phyloP scores from a whole-genome alignment of 2,797 vertebrate species.

The Galaxias olidus region DNA sequence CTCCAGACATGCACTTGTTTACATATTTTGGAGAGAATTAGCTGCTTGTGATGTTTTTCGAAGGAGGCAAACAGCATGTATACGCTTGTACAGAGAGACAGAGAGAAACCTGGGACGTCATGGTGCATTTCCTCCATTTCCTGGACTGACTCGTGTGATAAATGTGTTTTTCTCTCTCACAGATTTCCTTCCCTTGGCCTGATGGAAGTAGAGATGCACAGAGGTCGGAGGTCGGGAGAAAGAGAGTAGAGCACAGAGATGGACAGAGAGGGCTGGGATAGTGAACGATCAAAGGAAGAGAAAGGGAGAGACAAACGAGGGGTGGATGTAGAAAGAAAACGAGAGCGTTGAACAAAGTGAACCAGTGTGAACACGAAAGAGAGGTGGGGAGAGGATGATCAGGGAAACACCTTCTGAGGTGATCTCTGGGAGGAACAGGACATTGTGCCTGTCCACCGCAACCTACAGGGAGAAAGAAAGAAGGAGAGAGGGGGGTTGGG shows the following conservation, averaged over 20 bases:
- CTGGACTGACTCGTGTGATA: slow-evolving; percentile 40
- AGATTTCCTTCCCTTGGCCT: slow-evolving; percentile 37
- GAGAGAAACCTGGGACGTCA: background rate
- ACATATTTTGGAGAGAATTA: slow-evolving; percentile 25
- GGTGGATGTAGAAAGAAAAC: slow-evolving; percentile 16
- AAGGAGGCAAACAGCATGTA: slow-evolving; percentile 11
- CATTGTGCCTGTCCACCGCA: too few species aligned
- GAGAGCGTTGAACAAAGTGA: background rate
- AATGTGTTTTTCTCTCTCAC: slow-evolving; percentile 34
- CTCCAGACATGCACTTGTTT: background rate
- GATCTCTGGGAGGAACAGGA: too few species aligned
- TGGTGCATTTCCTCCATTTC: slow-evolving; percentile 26
- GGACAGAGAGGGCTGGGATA: background rate
- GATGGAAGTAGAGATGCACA: slow-evolving; percentile 27
- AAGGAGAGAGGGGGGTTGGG: background rate
- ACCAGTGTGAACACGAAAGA: too few species aligned
- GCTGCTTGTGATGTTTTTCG: background rate
- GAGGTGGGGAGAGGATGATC: too few species aligned
- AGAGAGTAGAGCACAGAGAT: slow-evolving; percentile 14
- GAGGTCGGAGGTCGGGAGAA: slow-evolving; percentile 5
- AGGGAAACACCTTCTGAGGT: too few species aligned
- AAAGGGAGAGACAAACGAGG: slow-evolving; percentile 13
- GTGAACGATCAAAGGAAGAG: too few species aligned
- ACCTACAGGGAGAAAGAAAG: background rate
- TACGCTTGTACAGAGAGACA: slow-evolving; percentile 34